Evolutionary conservation across 2,888 invertebrate species (phyloP), one percentile per base, ranked within the genome.

Genomic region (Isoperla grammatica): DNA sequence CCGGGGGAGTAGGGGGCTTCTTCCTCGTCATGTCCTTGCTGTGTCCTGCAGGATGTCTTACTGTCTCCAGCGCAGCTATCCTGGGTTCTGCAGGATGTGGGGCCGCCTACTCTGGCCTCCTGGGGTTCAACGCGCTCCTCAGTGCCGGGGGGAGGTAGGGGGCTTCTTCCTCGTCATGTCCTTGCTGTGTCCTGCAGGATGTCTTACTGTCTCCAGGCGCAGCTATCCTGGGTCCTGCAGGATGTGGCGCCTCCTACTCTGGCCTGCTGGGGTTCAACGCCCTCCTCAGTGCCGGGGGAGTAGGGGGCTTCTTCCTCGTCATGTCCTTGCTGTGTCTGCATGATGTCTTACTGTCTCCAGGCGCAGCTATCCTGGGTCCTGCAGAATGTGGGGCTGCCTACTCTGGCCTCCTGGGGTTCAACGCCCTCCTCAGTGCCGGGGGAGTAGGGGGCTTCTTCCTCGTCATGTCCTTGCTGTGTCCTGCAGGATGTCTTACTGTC

Each of bases 191-290:
- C 74, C 62, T 29, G 73, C 29, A 29, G 5, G 5, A 8, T 29
- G 29, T 13, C 35, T 13, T 13, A 4, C 15, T 9, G 15, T 13
- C 6, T 35, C 17, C 39, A 53, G 53, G 53, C 8, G 53, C 53
- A 6, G 37, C 53, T 3, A 53, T 53, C 53, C 37, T 50, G 17
- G 49, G 49, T 23, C 49, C 49, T 50, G n/a, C 35, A 29, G 49
- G 49, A 22, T 59, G 53, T 20, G 59, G 45, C 11, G 9, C 8
- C 66, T 2, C 65, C 68, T 75, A 75, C 66, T 65, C 68, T 1
- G 78, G 78, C 0, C 55, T 74, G 1, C 76, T 76, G 76, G 77
- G 77, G 8, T 76, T 72, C 65, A 76, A 77, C 60, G 71, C 72
- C 72, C 23, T 65, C 49, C 62, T 78, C 37, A 73, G 74, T 76